Conservation (phyloP, 2,888 invertebrate genomes). For the Leucophenga montana region DNA sequence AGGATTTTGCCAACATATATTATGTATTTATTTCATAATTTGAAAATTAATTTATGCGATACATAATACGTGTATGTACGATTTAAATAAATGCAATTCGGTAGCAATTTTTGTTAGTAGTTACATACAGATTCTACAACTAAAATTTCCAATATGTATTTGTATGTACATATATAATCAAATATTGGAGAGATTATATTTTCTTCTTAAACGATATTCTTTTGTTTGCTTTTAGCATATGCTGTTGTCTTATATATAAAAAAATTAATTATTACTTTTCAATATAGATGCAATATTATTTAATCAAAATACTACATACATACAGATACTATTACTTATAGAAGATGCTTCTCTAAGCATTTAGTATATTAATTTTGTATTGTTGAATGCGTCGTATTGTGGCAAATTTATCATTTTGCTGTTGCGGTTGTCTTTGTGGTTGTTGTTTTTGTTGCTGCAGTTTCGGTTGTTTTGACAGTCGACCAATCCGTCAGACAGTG, state of each 20-base stretch:
- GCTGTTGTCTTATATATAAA: conserved; percentile 23
- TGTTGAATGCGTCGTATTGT: conserved; percentile 62
- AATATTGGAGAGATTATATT: no score
- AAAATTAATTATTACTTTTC: conserved; percentile 32
- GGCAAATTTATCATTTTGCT: conserved; percentile 53
- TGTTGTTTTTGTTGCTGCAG: conserved; percentile 38
- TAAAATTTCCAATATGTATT: no score
- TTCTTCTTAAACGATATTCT: background rate
- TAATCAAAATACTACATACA: background rate
- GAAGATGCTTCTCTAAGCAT: conserved; percentile 40
- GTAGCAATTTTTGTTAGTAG: conserved; percentile 38
- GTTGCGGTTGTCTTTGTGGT: conserved; percentile 27
- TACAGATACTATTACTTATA: no score
- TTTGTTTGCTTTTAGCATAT: conserved; percentile 14
- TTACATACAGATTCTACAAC: conserved; percentile 2
- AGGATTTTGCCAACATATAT: background rate
- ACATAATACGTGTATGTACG: conserved; percentile 30
- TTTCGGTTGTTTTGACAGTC: conserved; percentile 41
- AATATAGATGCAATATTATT: conserved; percentile 14
- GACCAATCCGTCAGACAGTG: conserved; percentile 69
- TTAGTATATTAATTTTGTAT: conserved; percentile 47
- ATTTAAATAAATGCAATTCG: conserved; percentile 49
- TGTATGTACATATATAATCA: no score
- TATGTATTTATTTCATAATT: no score
- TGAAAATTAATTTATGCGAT: no score